These are phyloP conservation scores for Nomada hirtipes DNA, from an alignment of 2,888 invertebrate species.

Conservation along the genomic window DNA sequence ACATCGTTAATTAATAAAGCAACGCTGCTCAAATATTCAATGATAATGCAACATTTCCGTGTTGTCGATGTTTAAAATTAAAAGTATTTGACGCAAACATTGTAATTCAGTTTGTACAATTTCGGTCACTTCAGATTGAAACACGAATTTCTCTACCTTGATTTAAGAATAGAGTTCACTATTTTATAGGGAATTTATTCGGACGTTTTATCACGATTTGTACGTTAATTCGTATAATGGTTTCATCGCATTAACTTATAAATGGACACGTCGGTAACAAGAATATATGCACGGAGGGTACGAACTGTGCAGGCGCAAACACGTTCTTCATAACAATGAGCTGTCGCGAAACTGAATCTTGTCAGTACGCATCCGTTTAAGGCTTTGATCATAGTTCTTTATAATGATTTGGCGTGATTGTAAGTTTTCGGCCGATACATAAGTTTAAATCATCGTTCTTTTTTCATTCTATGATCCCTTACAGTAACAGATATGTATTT, in stretches of 20 bases:
- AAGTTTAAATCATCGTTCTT: no score
- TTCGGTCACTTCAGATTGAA: neutral
- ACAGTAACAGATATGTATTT: neutral
- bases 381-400: neutral
- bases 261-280: neutral
- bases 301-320: conserved; percentile 4
- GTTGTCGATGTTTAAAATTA: no score
- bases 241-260: neutral
- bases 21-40: no score
- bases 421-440: neutral
- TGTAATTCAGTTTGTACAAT: no score
- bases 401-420: neutral
- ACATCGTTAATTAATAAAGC: no score
- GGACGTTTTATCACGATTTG: conserved; percentile 6
- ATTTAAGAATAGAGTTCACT: neutral
- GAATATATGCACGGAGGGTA: neutral
- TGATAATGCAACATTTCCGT: no score
- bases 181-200: neutral
- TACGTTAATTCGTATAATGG: neutral
- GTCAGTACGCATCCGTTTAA: no score
- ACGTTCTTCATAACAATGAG: neutral
- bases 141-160: no score
- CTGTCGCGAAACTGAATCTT: neutral
- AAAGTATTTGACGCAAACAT: no score
- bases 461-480: no score